Conservation (phyloP, 2,797 vertebrate genomes). For the Urosaurus nigricauda region DNA sequence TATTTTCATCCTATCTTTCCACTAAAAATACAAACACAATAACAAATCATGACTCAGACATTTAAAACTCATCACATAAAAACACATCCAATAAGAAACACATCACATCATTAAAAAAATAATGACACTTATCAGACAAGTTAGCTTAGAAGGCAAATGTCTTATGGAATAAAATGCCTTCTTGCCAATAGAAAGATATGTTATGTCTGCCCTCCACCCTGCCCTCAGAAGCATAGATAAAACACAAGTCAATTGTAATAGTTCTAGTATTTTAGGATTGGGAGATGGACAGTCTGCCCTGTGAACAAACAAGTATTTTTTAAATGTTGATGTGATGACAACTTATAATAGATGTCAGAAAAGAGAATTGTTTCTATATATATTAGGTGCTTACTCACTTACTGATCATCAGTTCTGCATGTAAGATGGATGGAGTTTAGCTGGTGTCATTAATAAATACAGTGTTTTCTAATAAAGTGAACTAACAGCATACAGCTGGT, state of each 20-base stretch:
- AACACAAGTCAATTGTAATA: conserved; percentile 28
- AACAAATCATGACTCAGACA: too few species aligned
- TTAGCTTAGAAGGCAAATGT: neutral
- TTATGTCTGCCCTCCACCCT: conserved; percentile 26
- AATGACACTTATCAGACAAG: neutral
- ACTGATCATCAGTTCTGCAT: conserved; percentile 50
- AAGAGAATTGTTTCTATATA: conserved; percentile 48
- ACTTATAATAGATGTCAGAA: conserved; percentile 19
- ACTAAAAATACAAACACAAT: too few species aligned
- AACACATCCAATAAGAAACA: neutral
- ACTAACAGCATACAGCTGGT: neutral
- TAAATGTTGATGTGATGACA: conserved; percentile 35
- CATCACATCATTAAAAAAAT: neutral
- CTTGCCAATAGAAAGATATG: neutral
- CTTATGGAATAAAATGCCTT: neutral
- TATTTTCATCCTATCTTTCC: too few species aligned
- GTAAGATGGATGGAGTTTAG: neutral
- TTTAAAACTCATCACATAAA: too few species aligned
- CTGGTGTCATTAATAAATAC: neutral
- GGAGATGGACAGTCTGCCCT: conserved; percentile 22
- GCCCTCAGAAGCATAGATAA: conserved; percentile 20
- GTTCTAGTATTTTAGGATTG: conserved; percentile 6
- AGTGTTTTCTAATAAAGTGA: conserved; percentile 10
- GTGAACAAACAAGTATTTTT: conserved; percentile 33
- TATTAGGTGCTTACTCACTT: conserved; percentile 44